Conservation (phyloP, 1,140 invertebrate genomes). For the Drosophila sp. region DNA sequence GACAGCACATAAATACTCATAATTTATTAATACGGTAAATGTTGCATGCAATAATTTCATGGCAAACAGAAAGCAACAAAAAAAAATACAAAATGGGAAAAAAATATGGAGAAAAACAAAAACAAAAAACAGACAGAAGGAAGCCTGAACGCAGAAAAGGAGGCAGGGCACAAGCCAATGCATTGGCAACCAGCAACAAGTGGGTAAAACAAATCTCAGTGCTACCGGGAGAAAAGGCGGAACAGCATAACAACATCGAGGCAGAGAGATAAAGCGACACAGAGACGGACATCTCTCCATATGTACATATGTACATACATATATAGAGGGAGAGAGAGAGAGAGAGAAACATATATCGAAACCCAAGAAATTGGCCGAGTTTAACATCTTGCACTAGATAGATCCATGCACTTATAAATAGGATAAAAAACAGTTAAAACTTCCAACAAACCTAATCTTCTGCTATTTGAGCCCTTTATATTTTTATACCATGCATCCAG, state of each 20-base stretch:
- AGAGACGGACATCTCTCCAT: background rate
- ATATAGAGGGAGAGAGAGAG: background rate
- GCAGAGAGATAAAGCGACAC: background rate
- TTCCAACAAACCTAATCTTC: no score
- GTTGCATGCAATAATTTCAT: conserved; percentile 80
- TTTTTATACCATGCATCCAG: no score
- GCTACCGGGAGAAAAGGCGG: background rate
- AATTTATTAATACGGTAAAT: conserved; percentile 83
- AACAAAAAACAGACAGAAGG: conserved; percentile 8
- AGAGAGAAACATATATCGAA: no score
- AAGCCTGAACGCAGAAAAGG: background rate
- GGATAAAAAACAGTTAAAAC: no score
- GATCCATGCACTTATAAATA: no score
- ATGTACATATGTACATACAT: no score
- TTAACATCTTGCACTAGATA: no score
- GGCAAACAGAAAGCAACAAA: conserved; percentile 45
- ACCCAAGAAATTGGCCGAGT: no score
- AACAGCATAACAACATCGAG: conserved; percentile 5
- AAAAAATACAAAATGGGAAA: conserved; percentile 11
- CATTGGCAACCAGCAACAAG: conserved; percentile 35
- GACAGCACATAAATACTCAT: conserved; percentile 83
- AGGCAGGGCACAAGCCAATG: background rate
- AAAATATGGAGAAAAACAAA: background rate
- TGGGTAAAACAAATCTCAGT: conserved; percentile 13
- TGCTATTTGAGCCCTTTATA: no score